These are phyloP conservation scores for Saccopteryx bilineata DNA, from an alignment of 2,113 vertebrate species.

Conservation along the genomic window DNA sequence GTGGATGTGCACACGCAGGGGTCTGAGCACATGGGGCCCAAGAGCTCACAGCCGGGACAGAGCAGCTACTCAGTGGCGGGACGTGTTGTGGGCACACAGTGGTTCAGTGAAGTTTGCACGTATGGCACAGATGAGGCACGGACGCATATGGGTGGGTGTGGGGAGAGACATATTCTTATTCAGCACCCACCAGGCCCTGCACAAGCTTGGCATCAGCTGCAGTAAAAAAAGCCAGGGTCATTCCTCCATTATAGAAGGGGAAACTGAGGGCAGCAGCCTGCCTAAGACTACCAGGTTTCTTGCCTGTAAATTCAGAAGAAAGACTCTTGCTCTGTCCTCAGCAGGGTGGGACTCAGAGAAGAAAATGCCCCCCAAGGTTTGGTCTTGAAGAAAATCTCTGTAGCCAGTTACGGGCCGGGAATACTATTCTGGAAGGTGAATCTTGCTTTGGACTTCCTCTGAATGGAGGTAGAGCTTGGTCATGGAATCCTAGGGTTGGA, in stretches of 20 bases:
- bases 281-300: not conserved
- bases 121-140: not conserved
- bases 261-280: not conserved
- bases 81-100: accelerated
- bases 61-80: not conserved
- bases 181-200: not conserved
- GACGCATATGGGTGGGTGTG: not conserved
- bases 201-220: not conserved
- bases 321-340: not conserved
- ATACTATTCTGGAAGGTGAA: not conserved
- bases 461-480: too few species aligned
- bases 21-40: not conserved
- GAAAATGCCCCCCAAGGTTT: not conserved
- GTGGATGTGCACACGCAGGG: not conserved
- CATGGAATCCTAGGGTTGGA: not conserved
- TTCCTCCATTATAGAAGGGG: not conserved
- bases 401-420: accelerated
- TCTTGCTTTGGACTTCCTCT: not conserved
- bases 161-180: not conserved
- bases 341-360: not conserved
- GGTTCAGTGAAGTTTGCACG: accelerated
- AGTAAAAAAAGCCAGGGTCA: too few species aligned
- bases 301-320: not conserved
- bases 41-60: not conserved
- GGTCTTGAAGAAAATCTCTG: not conserved